Base-by-base conservation (phyloP, 2,888 invertebrate species). In the Drosophila percnosoma region DNA sequence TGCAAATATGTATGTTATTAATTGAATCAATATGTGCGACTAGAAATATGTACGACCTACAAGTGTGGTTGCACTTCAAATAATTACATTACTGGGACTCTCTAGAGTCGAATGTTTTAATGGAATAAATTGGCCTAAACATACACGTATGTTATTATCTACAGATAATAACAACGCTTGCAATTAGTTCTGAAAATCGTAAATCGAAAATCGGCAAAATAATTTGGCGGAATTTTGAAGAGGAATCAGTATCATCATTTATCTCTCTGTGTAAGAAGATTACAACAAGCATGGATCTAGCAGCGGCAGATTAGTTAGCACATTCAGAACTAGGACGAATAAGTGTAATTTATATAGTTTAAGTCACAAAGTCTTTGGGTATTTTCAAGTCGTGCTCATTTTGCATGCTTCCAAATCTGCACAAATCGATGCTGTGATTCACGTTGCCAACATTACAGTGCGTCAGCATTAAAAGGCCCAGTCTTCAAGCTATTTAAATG, bases 401-500 rank as follows among this genome's bases (percentile, higher is more conserved):
- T 13, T 13, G 8, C 15, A 6, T 55, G 21, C n/a, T 31, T 34
- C 13, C 8, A 3, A 5, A 18, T 34, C 36, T 45, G 4, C 36
- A 45, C 11, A 49, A 64, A 63, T 67, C 36, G 38, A 54, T 73
- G 61, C 29, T 65, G 53, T 59, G 34, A 57, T 61, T 58, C 57
- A 61, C 49, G 68, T 68, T 65, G 68, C 45, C 48, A 62, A 42
- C 48, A 62, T 61, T 65, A 59, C 54, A 51, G 24, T 45, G 68
- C 60, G 60, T 58, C 58, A 64, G 73, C 68, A 78, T 66, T 76
- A 69, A 78, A 66, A 60, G 61, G 65, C 38, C 40, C 59, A 53
- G 69, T 45, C 69, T 59, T 62, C 57, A 38, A 74, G 70, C 60
- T 74, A 63, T 74, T 76, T 63, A 78, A 77, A 74, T 61, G 70